Base-by-base conservation (phyloP, 2,888 invertebrate genomes). In the Drosophila siamana region DNA sequence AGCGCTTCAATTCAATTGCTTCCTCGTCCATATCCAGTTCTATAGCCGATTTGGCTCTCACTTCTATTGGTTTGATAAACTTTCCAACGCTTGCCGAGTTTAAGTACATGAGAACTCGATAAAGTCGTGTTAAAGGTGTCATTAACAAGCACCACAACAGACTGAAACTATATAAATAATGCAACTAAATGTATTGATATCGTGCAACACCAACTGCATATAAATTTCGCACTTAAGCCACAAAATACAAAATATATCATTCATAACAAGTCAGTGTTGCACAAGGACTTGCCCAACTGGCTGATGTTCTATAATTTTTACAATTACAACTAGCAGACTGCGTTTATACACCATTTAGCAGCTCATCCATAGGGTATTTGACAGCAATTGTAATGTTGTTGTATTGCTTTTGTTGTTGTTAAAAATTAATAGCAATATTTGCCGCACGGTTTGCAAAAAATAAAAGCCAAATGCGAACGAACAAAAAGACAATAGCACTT, bases 381-480 rank as follows among this genome's bases (percentile, higher is more conserved):
- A 6, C 16, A 11, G 30, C 13, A 30, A 22, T 15, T 33, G 24
- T 8, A 24, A 24, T 44, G 44, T 36, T 44, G 22, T 11, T 7
- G 7, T 4, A 13, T 24, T 30, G 16, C 22, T 28, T 41, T 26
- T 47, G 26, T 46, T 44, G 61, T 66, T 48, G 40, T 85, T 74
- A 70, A 78, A 85, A 74, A 87, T 82, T 86, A 82, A 82, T 82
- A 75, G 80, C 80, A 68, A 79, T 52, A 69, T 80, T 60, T 44
- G 59, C 65, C 9, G 52, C 26, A 44, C 16, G 43, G 8, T 47
- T 59, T 38, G 33, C 19, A 46, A 57, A 59, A 33, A 52, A 46
- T 28, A 61, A 47, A 47, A 47, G 28, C 24, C 19, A 54, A 47
- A 61, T 30, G 40, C 36, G 47, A 57, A 82, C 83, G 82, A 69